Conservation (phyloP, 2,797 vertebrate genomes). For the Morus bassanus region DNA sequence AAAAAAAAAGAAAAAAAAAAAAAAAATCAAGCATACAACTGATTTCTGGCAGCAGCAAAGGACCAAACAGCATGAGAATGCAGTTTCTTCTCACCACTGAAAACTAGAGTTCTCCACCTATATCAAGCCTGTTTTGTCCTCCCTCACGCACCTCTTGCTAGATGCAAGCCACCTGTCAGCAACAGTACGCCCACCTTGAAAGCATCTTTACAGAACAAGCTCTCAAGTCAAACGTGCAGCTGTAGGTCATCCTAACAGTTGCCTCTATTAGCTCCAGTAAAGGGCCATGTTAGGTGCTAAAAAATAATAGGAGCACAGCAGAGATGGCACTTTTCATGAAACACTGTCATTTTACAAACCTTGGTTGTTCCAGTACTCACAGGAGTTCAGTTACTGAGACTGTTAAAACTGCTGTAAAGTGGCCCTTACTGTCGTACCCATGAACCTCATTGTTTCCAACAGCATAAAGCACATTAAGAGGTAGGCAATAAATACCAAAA, state of each 20-base stretch:
- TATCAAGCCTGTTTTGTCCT: background rate
- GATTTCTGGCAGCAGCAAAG: background rate
- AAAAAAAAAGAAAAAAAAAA: background rate
- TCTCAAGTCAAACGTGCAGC: background rate
- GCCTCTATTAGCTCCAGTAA: background rate
- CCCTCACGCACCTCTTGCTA: background rate
- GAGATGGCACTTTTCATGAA: background rate
- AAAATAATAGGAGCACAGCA: background rate
- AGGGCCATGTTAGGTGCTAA: background rate
- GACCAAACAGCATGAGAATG: background rate
- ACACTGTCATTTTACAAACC: background rate
- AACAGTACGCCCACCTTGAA: background rate
- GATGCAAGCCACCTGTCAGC: background rate
- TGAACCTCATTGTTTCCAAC: fast-evolving
- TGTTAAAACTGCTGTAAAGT: background rate
- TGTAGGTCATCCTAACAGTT: background rate
- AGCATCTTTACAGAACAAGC: background rate
- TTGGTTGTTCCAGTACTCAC: background rate
- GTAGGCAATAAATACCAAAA: background rate
- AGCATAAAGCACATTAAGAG: background rate
- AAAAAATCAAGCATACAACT: background rate
- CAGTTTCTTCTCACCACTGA: background rate
- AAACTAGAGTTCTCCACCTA: background rate
- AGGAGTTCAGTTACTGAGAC: background rate
- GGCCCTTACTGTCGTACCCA: background rate